Percentiles rank a stretch among this genome's conserved stretches.
phyloP scores from a whole-genome alignment of 2,113 vertebrate species.

The Cynopterus brachyotis region DNA sequence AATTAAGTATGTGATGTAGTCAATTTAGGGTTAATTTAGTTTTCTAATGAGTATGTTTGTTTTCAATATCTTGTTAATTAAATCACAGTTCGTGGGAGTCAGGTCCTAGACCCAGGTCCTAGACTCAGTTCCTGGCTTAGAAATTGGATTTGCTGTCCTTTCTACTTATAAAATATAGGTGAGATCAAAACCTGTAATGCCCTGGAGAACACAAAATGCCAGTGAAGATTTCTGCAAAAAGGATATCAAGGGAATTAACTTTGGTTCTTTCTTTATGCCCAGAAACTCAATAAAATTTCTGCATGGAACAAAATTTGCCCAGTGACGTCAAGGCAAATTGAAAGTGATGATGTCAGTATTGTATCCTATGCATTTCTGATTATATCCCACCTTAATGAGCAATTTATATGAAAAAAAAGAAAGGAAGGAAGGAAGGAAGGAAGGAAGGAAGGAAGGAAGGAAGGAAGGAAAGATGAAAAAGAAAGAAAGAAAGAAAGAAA shows the following conservation, averaged over 20 bases:
- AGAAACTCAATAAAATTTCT: conserved; percentile 7
- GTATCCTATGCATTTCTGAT: not conserved
- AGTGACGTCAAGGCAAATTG: not conserved
- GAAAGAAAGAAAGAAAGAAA: no score
- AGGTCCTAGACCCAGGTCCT: not conserved
- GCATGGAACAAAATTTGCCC: not conserved
- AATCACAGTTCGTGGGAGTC: conserved; percentile 30
- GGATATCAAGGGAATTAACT: conserved; percentile 16
- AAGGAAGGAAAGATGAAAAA: no score
- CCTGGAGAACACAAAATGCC: not conserved
- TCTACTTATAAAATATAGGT: not conserved
- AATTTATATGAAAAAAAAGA: not conserved
- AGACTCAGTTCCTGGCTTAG: not conserved
- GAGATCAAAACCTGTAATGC: not conserved
- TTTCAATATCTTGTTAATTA: conserved; percentile 38
- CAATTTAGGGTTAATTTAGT: conserved; percentile 34
- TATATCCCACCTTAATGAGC: not conserved
- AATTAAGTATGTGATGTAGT: conserved; percentile 23
- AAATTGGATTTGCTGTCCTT: conserved; percentile 42
- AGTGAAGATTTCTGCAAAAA: conserved; percentile 8
- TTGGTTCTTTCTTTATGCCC: conserved; percentile 7
- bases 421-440: no score
- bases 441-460: no score
- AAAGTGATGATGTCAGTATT: not conserved
- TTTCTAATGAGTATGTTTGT: conserved; percentile 9